Evolutionary conservation across 2,888 invertebrate species (phyloP), one percentile per base, ranked within the genome.

Genomic region (Nomada flava): DNA sequence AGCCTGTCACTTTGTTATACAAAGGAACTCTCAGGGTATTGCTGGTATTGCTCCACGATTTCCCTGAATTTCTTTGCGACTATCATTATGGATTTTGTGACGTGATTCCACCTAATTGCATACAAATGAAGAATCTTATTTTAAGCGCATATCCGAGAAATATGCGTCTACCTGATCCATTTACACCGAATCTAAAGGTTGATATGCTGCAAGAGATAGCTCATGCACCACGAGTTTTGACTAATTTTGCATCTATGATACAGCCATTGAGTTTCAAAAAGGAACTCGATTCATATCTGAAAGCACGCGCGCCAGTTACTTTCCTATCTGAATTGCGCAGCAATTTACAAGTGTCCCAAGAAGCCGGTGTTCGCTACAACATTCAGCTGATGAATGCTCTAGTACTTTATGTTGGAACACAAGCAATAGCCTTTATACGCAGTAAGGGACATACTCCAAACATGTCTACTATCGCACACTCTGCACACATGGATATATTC

Each of bases 401-500:
- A 67, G 99, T 99, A 18, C 95, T 99, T 90, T 99, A 99, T 93
- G 99, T 99, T 76, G 99, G 99, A 53, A 98, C 98, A 0, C 98
- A 99, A 94, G 99, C 99, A 5, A 99, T 99, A 89, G 95, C 96
- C 3, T 96, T 97, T 92, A 98, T 99, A 85, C 96, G 99, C 82
- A 96, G 96, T 90, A 99, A 99, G 94, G 97, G 98, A 64, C 97
- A 97, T 90, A 97, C 98, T 1, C 99, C 99, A 0, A 99, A 97
- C 92, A 98, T 99, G 97, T 97, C 98, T 62, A 99, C 99, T n/a
- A 99, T 99, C 85, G 98, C 98, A 1, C 99, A 99, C 93, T 98
- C 99, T 50, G 97, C 99, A 0, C 99, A 99, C 94, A 99, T 99
- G 99, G 99, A 99, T 94, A 99, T 99, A 89, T 99, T 99, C 95